These are phyloP conservation scores for Gallinago nigripennis DNA, from an alignment of 2,797 vertebrate species.

Conservation along the genomic window DNA sequence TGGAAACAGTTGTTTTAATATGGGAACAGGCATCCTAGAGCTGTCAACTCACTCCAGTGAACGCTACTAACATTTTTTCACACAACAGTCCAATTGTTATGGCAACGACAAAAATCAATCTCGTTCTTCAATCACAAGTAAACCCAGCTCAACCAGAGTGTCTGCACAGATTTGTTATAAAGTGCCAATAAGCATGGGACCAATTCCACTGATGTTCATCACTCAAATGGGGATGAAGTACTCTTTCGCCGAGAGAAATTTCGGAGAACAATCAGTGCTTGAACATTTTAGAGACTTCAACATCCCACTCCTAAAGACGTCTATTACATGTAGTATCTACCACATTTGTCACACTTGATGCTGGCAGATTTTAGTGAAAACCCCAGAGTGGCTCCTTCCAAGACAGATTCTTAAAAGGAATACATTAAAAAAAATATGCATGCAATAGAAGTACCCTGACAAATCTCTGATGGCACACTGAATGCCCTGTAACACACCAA, in stretches of 20 bases:
- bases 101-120: slow-evolving; percentile 75
- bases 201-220: slow-evolving; percentile 5
- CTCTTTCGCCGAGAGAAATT: slow-evolving; percentile 46
- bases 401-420: slow-evolving; percentile 57
- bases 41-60: slow-evolving; percentile 61
- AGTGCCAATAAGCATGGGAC: slow-evolving; percentile 40
- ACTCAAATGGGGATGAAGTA: slow-evolving; percentile 52
- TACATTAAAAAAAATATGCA: slow-evolving; percentile 4
- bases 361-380: slow-evolving; percentile 60
- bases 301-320: slow-evolving; percentile 46
- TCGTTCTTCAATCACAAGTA: slow-evolving; percentile 63
- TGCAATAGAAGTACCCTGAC: slow-evolving; percentile 16
- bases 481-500: background rate
- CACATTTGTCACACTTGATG: slow-evolving; percentile 47
- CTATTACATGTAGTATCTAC: slow-evolving; percentile 51
- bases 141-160: background rate
- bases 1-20: slow-evolving; percentile 71
- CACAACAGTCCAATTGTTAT: slow-evolving; percentile 72
- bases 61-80: slow-evolving; percentile 68
- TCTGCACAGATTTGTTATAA: background rate
- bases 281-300: slow-evolving; percentile 51
- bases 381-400: slow-evolving; percentile 46
- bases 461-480: background rate
- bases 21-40: slow-evolving; percentile 63
- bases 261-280: slow-evolving; percentile 23